A percentile compares a stretch with the other conserved stretches of the same genome.
Conservation (phyloP, 2,113 vertebrate species). For the Trematocara variabile region DNA sequence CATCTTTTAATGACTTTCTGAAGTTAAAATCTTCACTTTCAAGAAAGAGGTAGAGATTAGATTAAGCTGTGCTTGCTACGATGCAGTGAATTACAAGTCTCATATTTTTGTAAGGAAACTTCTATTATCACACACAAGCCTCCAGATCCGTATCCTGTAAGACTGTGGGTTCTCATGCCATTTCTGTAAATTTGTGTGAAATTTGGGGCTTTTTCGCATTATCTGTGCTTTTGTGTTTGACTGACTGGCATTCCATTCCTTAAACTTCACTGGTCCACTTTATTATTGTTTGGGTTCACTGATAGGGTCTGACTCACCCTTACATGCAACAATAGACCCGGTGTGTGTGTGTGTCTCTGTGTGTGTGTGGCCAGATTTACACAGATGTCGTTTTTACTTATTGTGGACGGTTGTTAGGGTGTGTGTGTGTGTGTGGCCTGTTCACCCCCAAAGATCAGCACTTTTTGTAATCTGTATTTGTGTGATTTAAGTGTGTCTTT, state of each 20-base stretch:
- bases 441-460: not conserved
- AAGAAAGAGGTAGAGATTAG: not conserved
- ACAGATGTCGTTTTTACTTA: not conserved
- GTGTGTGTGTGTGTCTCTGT: not conserved
- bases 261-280: conserved; percentile 22
- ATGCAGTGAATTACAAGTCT: not conserved
- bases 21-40: not conserved
- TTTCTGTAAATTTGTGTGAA: not conserved
- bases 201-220: not conserved
- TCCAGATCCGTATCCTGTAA: not conserved
- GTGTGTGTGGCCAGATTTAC: conserved; percentile 34
- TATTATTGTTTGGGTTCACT: conserved; percentile 51
- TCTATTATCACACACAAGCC: not conserved
- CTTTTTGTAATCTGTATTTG: not conserved
- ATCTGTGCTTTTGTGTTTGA: not conserved
- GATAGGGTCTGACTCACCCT: conserved; percentile 48
- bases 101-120: not conserved
- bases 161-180: not conserved
- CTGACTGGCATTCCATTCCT: conserved; percentile 23
- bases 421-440: conserved; percentile 18
- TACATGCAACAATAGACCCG: conserved; percentile 10
- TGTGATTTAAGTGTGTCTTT: not conserved
- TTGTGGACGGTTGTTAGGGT: not conserved
- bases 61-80: not conserved
- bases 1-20: not conserved